Conservation (phyloP, 2,113 vertebrate genomes). For the Cygnus buccinator region DNA sequence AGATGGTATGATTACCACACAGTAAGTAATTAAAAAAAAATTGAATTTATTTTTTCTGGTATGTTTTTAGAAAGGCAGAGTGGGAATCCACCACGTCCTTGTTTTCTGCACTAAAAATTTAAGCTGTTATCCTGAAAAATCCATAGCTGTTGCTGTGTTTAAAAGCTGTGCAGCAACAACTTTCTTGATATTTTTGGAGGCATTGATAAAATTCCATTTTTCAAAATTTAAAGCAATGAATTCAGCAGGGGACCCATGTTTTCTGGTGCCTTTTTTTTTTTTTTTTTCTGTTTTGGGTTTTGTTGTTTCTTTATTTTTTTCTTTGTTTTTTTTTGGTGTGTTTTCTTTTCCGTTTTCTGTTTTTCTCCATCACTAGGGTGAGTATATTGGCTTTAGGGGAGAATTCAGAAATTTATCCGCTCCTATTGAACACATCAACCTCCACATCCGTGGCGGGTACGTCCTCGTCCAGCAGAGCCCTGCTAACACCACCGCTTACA, state of each 20-base stretch:
- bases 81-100: neutral
- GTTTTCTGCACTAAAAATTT: neutral
- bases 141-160: too few relatives aligned
- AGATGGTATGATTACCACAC: conserved; percentile 81
- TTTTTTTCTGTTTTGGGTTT: too few relatives aligned
- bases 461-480: conserved; percentile 79
- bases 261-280: neutral
- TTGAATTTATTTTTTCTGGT: too few relatives aligned
- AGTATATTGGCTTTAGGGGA: neutral
- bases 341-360: too few relatives aligned
- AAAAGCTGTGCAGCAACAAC: neutral
- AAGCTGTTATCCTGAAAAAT: too few relatives aligned
- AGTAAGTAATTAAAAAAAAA: conserved; percentile 52
- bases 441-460: conserved; percentile 80
- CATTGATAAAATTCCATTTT: too few relatives aligned
- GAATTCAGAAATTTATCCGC: conserved; percentile 38
- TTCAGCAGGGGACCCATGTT: too few relatives aligned
- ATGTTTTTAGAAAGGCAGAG: rapidly evolving
- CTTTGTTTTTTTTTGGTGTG: neutral
- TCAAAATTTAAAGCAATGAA: too few relatives aligned
- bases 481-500: conserved; percentile 69
- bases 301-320: neutral
- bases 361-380: conserved; percentile 42
- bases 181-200: neutral
- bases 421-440: conserved; percentile 75